Evolutionary conservation across 2,113 vertebrate species (phyloP).

Genomic region (Acrocephalus arundinaceus): DNA sequence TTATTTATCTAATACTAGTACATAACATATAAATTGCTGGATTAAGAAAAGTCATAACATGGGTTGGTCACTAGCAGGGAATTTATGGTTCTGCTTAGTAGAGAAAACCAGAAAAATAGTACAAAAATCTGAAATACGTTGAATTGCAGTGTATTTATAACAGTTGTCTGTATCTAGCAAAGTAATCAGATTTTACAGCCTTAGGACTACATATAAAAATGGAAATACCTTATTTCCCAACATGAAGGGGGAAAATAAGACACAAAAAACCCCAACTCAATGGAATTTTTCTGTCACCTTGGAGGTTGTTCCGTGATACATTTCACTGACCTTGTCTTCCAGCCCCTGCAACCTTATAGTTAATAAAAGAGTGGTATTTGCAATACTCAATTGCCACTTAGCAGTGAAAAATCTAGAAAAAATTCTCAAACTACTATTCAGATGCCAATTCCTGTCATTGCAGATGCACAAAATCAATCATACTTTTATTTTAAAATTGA

Average conservation of each 20-base stretch:
- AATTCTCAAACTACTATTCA: background rate
- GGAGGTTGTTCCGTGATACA: background rate
- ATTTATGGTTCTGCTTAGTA: background rate
- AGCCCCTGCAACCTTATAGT: background rate
- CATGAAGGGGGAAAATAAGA: background rate
- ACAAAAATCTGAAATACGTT: background rate
- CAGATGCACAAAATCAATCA: background rate
- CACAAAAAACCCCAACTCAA: background rate
- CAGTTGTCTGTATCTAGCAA: background rate
- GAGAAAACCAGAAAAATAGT: background rate
- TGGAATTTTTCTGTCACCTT: background rate
- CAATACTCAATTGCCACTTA: background rate
- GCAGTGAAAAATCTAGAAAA: background rate
- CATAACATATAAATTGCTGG: background rate
- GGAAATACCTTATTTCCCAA: background rate
- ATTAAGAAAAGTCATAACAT: background rate
- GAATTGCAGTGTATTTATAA: background rate
- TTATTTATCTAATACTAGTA: background rate
- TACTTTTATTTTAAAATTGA: background rate
- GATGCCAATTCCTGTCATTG: background rate
- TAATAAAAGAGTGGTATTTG: background rate
- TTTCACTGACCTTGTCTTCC: background rate
- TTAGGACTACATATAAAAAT: background rate
- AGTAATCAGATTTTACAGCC: background rate
- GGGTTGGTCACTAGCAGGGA: background rate